Percentiles rank a stretch among this genome's conserved stretches.
phyloP scores from a whole-genome alignment of 2,113 vertebrate genomes.

The Sterrhoptilus dennistouni region DNA sequence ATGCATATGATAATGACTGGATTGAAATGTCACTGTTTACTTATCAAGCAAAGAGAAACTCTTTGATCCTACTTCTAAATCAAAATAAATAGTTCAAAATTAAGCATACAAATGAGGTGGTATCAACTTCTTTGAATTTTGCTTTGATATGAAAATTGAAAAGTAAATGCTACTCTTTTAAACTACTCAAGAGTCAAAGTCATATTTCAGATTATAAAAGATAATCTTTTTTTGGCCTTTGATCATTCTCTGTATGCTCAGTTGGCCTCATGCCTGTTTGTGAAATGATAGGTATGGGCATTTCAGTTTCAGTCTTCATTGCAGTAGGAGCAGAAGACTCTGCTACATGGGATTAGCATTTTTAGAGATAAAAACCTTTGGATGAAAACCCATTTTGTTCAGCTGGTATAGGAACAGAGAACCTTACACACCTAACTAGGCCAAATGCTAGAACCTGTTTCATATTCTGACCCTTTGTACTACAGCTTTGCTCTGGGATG shows the following conservation, averaged over 20 bases:
- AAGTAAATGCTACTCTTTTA: conserved; percentile 14
- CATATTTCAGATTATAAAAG: neutral
- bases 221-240: neutral
- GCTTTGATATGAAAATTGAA: conserved; percentile 32
- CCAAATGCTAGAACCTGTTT: neutral
- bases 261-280: neutral
- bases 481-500: neutral
- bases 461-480: neutral
- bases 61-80: conserved; percentile 54
- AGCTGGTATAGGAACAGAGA: neutral
- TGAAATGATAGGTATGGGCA: neutral
- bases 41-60: conserved; percentile 5
- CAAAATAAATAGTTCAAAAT: conserved; percentile 42
- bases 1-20: neutral
- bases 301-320: neutral
- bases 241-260: neutral
- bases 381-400: neutral
- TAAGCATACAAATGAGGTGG: neutral
- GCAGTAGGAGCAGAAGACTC: neutral
- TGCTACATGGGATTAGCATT: neutral
- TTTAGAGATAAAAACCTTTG: neutral
- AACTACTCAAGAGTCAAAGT: neutral
- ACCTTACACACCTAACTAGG: neutral
- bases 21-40: conserved; percentile 12
- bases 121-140: conserved; percentile 37